Evolutionary conservation across 2,888 invertebrate species (phyloP), one percentile per base, ranked within the genome.

Genomic region (Onthophagus sagittarius): DNA sequence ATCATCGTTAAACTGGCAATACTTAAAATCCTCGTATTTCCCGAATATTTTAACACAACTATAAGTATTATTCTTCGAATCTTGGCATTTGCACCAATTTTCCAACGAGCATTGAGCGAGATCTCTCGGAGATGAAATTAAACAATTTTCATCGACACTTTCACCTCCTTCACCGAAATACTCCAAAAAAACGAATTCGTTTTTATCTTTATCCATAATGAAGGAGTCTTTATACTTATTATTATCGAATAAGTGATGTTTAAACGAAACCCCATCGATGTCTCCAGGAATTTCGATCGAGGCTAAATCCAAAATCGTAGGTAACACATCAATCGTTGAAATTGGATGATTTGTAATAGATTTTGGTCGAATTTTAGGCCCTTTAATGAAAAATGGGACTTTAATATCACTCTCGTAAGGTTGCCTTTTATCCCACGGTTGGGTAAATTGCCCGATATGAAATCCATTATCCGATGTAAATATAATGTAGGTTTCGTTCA

Each of bases 391-490:
- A 3, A 97, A 86, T 0, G 97, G 97, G 0, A 97, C 92, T 78
- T 91, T 89, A 64, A 96, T 92, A 81, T 97, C 97, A 0, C 94
- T 92, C 82, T 97, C 96, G 84, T 97, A 97, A 0, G 94, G 94
- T 80, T 96, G 95, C 0, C 97, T 87, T 82, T 97, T 97, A 85
- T 97, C 97, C 86, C 91, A 91, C 0, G 95, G 93, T 86, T 95
- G 90, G 1, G 93, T 91, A 85, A 95, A 96, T 86, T 97, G 96
- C 9, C 96, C 95, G 78, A 97, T 87, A 85, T 97, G 97, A 84
- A 92, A 97, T 15, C 97, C 97, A 85, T 97, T 95, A 82, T 97
- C 97, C 0, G 96, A 96, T 0, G 95, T 93, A 80, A 91, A 95
- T 71, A 97, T 89, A 0, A 97, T 82, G 79, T 93, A 96, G 0